These are phyloP conservation scores for Marcusenius ussheri DNA, from an alignment of 2,113 vertebrate species.

Conservation along the genomic window DNA sequence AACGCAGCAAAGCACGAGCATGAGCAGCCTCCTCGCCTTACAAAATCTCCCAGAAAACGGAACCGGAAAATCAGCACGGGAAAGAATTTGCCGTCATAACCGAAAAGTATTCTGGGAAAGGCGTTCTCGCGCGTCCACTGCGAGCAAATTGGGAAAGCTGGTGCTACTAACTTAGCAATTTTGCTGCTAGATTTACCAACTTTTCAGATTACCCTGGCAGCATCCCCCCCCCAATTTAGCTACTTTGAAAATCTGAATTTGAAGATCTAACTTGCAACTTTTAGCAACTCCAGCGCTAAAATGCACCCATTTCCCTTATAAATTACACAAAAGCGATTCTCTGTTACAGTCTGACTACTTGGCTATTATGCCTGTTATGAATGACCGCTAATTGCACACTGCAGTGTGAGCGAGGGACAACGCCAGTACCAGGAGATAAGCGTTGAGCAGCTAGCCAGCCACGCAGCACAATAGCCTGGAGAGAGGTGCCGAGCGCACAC, in stretches of 20 bases:
- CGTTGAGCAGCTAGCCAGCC: neutral
- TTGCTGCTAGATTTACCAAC: neutral
- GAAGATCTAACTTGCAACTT: no score
- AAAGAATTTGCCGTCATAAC: no score
- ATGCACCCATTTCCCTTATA: no score
- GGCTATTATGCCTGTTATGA: neutral
- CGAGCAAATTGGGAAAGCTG: neutral
- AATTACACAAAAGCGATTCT: neutral
- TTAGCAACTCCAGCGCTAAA: no score
- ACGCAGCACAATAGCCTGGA: neutral
- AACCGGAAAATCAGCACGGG: neutral
- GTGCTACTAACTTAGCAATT: neutral
- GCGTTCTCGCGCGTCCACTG: neutral
- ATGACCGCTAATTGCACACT: neutral
- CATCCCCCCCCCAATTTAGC: neutral
- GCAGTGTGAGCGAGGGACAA: neutral
- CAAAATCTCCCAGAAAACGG: neutral
- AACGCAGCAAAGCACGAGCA: neutral
- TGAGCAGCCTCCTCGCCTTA: neutral
- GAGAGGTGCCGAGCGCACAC: neutral
- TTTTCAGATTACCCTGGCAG: neutral
- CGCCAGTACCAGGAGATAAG: neutral
- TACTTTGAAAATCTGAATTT: no score
- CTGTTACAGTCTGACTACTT: neutral
- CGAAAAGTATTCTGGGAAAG: neutral